Conservation (phyloP, 64 coral and sea anemone genomes). For the Acropora tenuis region DNA sequence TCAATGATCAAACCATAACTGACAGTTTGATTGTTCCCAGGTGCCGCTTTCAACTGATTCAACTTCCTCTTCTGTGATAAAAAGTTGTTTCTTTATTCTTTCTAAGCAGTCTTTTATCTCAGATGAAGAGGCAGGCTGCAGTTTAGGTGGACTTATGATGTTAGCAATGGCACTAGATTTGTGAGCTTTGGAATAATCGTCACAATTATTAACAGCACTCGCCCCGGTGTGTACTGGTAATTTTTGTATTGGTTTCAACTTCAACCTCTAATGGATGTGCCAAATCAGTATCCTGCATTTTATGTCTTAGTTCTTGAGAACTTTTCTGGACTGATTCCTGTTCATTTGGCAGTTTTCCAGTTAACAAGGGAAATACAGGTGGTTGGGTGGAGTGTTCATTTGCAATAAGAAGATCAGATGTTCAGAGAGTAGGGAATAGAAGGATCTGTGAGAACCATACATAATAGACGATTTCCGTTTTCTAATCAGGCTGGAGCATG, state of each 20-base stretch:
- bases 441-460: too few relatives aligned
- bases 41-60: conserved; percentile 47
- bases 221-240: not conserved
- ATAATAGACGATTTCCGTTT: too few relatives aligned
- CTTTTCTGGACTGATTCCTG: not conserved
- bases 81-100: conserved; percentile 69
- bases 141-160: conserved; percentile 60
- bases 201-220: conserved; percentile 27
- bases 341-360: conserved; percentile 42
- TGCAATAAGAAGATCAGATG: too few relatives aligned
- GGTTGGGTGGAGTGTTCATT: too few relatives aligned
- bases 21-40: conserved; percentile 43
- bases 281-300: conserved; percentile 41
- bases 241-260: conserved; percentile 39
- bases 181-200: conserved; percentile 24
- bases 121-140: conserved; percentile 49
- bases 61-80: conserved; percentile 49
- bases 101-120: conserved; percentile 49
- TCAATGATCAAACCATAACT: conserved; percentile 58
- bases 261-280: conserved; percentile 25
- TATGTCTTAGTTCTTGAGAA: conserved; percentile 13
- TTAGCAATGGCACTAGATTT: conserved; percentile 54
- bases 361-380: not conserved
- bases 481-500: too few relatives aligned
- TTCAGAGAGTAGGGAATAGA: too few relatives aligned